A percentile compares a stretch with the other conserved stretches of the same genome.
Conservation (phyloP, 2,888 invertebrate species). For the Spisula solida region DNA sequence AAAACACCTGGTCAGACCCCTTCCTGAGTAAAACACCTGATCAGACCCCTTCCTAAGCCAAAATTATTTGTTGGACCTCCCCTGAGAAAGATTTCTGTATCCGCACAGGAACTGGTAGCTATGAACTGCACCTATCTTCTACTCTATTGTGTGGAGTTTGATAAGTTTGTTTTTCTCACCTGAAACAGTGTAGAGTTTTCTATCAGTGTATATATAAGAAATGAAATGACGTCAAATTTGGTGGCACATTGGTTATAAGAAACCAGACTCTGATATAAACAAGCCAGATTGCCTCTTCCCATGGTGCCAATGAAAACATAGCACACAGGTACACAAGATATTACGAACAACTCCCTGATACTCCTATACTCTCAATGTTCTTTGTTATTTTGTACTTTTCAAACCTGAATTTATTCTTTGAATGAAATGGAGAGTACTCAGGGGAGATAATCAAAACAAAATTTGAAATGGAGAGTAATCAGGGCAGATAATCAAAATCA, state of each 20-base stretch:
- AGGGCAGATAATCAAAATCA: too few species aligned
- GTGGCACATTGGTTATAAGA: background rate
- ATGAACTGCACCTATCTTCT: too few species aligned
- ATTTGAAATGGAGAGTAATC: too few species aligned
- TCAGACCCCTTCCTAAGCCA: too few species aligned
- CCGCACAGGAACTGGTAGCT: too few species aligned
- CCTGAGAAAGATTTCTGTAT: too few species aligned
- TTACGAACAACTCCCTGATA: background rate
- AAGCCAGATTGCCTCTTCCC: background rate
- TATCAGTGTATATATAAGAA: background rate
- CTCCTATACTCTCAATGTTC: background rate
- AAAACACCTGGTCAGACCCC: too few species aligned
- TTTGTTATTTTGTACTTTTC: background rate
- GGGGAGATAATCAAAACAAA: too few species aligned
- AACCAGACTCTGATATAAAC: background rate
- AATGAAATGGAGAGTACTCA: too few species aligned
- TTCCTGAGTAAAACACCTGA: too few species aligned
- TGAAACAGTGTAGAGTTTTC: background rate
- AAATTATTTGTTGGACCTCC: too few species aligned
- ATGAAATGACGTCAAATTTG: constrained; percentile 7
- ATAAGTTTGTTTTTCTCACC: constrained; percentile 4
- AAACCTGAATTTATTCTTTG: too few species aligned
- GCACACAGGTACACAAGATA: background rate
- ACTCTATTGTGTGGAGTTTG: background rate
- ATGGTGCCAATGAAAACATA: constrained; percentile 8